phyloP scores from a whole-genome alignment of 2,797 vertebrate genomes.

The Eidolon dupreanum region DNA sequence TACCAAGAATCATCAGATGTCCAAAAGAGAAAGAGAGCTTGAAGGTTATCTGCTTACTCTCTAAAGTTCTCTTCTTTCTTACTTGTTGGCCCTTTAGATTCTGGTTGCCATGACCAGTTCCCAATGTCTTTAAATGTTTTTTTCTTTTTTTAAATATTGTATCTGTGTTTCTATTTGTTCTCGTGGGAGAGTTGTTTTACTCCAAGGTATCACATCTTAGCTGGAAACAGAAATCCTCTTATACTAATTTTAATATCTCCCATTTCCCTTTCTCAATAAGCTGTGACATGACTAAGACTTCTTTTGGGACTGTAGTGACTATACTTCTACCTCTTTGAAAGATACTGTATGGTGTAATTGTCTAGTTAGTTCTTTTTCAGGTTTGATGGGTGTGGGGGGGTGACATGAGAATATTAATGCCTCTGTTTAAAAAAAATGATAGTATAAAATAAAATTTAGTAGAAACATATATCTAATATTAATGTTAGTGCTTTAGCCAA shows the following conservation, averaged over 20 bases:
- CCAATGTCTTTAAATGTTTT: neutral
- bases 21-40: neutral
- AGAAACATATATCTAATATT: neutral
- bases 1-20: neutral
- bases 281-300: neutral
- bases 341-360: neutral
- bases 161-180: slow-evolving; percentile 3
- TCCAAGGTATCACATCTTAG: neutral
- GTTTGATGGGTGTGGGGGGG: neutral
- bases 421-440: neutral
- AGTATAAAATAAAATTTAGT: neutral
- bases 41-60: slow-evolving; percentile 3
- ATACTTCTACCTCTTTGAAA: neutral
- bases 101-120: slow-evolving; percentile 42
- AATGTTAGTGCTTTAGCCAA: neutral
- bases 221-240: neutral
- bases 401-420: neutral
- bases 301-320: neutral
- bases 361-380: neutral
- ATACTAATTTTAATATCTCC: neutral
- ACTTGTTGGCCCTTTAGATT: slow-evolving; percentile 35
- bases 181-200: neutral
- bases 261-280: neutral
- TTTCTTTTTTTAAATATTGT: neutral
- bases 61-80: slow-evolving; percentile 34